phyloP scores from a whole-genome alignment of 2,797 vertebrate genomes.

The Mormyrops attenuatus region DNA sequence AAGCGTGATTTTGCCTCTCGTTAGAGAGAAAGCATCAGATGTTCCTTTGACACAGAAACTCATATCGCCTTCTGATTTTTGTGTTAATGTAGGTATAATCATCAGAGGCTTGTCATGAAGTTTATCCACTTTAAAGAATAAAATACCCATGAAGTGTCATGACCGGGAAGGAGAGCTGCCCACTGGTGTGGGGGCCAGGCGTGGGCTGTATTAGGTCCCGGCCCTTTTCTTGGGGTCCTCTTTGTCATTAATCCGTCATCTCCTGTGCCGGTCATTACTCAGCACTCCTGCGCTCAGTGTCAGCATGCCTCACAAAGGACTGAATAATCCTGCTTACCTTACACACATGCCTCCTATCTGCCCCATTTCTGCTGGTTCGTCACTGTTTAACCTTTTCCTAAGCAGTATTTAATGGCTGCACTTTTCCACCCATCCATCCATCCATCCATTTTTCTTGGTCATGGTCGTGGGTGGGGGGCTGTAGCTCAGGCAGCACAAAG shows the following conservation, averaged over 20 bases:
- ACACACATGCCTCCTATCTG: not conserved
- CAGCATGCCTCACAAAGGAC: not conserved
- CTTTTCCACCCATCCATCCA: not conserved
- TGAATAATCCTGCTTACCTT: not conserved
- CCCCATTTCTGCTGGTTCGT: not conserved
- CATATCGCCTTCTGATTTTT: not conserved
- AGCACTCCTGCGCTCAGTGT: conserved; percentile 13
- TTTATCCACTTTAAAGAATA: not conserved
- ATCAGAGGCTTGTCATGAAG: not conserved
- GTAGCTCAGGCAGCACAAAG: not conserved
- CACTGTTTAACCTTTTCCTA: not conserved
- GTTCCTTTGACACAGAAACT: not conserved
- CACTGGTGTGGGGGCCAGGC: not conserved
- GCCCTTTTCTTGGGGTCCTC: not conserved
- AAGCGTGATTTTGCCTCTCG: not conserved
- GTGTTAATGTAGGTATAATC: not conserved
- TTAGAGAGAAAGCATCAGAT: not conserved
- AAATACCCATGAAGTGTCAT: not conserved
- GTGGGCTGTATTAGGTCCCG: not conserved
- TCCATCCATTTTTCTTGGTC: not conserved
- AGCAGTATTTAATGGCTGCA: not conserved
- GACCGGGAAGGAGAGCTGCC: not conserved
- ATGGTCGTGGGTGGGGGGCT: not conserved
- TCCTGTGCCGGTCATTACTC: not conserved
- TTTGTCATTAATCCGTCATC: conserved; percentile 4